phyloP scores from a whole-genome alignment of 1,140 invertebrate species.

The Sarcophaga peregrina region DNA sequence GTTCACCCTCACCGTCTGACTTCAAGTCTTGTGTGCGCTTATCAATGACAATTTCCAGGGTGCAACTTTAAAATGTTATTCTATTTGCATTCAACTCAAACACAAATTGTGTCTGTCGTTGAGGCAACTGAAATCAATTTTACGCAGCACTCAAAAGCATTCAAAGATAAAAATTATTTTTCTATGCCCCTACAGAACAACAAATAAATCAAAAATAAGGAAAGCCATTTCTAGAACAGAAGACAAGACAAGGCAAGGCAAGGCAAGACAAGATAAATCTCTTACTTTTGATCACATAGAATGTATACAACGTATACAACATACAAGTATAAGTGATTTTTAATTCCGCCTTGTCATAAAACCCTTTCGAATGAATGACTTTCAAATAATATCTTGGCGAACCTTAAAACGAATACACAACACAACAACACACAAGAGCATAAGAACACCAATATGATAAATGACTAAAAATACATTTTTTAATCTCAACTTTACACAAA shows the following conservation, averaged over 20 bases:
- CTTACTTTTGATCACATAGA: too few species aligned
- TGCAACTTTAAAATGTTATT: slow-evolving; percentile 8
- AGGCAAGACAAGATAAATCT: neutral
- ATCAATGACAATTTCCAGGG: neutral
- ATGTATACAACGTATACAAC: too few species aligned
- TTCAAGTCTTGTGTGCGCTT: neutral
- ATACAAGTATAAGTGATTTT: slow-evolving; percentile 1
- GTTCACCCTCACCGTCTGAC: neutral
- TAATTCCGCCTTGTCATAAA: slow-evolving; percentile 16
- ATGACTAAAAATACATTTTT: slow-evolving; percentile 11
- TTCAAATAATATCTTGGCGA: neutral
- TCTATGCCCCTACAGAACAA: neutral
- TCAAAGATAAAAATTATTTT: neutral
- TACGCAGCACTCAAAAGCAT: neutral
- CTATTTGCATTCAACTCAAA: slow-evolving; percentile 23
- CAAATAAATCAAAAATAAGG: neutral
- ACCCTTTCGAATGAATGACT: neutral
- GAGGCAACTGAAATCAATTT: slow-evolving; percentile 5
- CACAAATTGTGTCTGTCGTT: neutral
- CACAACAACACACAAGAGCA: too few species aligned
- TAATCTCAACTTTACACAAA: neutral
- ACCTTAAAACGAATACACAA: neutral
- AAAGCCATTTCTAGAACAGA: neutral
- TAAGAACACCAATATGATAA: neutral
- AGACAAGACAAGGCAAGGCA: too few species aligned